Base-by-base conservation (phyloP, 2,797 vertebrate species). In the Eulemur coronatus region DNA sequence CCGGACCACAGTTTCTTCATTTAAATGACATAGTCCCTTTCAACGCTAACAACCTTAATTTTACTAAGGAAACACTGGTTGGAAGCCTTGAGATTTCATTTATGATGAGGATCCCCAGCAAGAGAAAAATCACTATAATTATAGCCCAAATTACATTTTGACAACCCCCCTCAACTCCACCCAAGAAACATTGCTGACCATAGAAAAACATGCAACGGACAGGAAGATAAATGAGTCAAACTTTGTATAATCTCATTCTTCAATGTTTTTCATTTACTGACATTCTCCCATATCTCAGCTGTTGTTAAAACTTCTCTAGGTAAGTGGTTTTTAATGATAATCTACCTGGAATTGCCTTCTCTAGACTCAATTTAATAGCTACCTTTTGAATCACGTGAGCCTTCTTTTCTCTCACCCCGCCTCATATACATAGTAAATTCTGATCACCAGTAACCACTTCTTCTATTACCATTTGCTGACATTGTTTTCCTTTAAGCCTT, bases 21-120 rank as follows among this genome's bases (percentile, higher is more conserved):
- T 94, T 96, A 87, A 76, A 93, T 92, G 84, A 90, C 57, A 59
- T 18, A 90, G 73, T 79, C 69, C 61, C 48, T 94, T 93, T 76
- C 38, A 96, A 89, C 2, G 3, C 67, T 89, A 97, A 87, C 38
- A 84, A 86, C 15, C 63, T 97, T 91, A 84, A 93, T 94, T 95
- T 94, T 86, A 78, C 89, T 84, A 97, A 88, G 85, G 81, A 90
- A 96, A 95, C 43, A 96, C 3, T 70, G 84, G 43, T 48, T 82
- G 61, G 87, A 57, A 97, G 48, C 80, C 70, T 95, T 87, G 89
- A 86, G 41, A 84, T 89, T 89, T 96, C 84, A 61, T 86, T 96
- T 96, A 76, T 84, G 59, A 94, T 55, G 48, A 95, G 46, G 26
- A 97, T 91, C 61, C 57, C 50, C 13, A 20, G n/a, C 94, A 91